Conservation (phyloP, 2,113 vertebrate species). For the Rhynchomys soricoides region DNA sequence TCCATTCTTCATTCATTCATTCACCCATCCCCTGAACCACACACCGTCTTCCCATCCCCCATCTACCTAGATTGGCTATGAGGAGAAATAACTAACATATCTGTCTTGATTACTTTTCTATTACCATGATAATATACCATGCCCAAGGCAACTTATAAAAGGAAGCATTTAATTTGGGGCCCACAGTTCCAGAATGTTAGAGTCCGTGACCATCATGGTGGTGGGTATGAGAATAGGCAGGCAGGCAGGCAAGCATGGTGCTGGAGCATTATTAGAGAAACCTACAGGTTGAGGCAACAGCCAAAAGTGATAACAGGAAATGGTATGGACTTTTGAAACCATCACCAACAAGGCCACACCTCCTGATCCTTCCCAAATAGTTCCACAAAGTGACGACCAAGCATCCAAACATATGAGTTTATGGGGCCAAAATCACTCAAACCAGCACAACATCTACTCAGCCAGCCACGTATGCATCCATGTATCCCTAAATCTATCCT, state of each 20-base stretch:
- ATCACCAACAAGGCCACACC: background rate
- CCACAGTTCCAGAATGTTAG: background rate
- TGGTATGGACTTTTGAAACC: background rate
- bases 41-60: background rate
- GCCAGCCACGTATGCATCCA: background rate
- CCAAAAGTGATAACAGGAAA: background rate
- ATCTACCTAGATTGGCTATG: background rate
- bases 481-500: too few species aligned
- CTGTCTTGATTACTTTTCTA: background rate
- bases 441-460: background rate
- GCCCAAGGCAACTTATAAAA: background rate
- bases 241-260: background rate
- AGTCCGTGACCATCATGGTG: background rate
- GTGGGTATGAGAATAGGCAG: background rate
- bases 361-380: background rate
- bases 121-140: background rate
- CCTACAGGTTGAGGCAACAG: background rate
- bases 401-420: too few species aligned
- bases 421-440: background rate
- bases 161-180: background rate
- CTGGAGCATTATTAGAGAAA: background rate
- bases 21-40: too few species aligned
- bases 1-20: background rate
- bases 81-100: background rate
- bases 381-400: background rate